Percentiles rank a stretch among this genome's conserved stretches.
phyloP scores from a whole-genome alignment of 2,797 vertebrate genomes.

The Acrossocheilus fasciatus region DNA sequence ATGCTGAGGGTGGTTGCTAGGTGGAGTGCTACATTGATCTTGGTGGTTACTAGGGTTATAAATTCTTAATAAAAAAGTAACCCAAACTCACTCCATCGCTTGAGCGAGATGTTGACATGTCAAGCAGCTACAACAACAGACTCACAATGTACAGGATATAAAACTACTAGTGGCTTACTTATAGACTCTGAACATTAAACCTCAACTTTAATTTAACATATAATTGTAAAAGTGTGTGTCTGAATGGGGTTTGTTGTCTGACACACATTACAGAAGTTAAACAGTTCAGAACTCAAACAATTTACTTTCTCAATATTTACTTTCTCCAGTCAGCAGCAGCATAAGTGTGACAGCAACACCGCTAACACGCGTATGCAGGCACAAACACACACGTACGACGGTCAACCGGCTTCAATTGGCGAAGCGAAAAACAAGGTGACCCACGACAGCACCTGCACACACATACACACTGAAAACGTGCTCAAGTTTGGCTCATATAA shows the following conservation, averaged over 20 bases:
- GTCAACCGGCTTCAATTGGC: slow-evolving; percentile 7
- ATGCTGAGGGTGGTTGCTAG: neutral
- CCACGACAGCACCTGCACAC: slow-evolving; percentile 7
- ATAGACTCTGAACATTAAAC: neutral
- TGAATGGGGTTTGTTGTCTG: neutral
- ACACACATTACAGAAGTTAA: slow-evolving; percentile 1
- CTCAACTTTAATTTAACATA: neutral
- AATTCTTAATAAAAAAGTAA: neutral
- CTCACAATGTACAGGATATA: neutral
- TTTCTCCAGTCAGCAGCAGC: neutral
- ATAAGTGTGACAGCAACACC: slow-evolving; percentile 2
- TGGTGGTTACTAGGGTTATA: neutral
- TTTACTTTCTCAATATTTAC: slow-evolving; percentile 17
- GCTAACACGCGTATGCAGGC: neutral
- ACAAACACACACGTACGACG: slow-evolving; percentile 20
- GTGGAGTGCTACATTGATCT: neutral
- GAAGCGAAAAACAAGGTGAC: slow-evolving; percentile 10
- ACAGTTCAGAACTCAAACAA: slow-evolving; percentile 11
- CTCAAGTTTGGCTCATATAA: slow-evolving; percentile 44
- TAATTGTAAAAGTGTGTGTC: neutral
- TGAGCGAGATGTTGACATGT: neutral
- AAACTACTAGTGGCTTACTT: neutral
- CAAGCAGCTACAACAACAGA: neutral
- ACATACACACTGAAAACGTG: slow-evolving; percentile 8
- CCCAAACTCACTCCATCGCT: neutral